Evolutionary conservation across 2,113 vertebrate genomes (phyloP).

Genomic region (Turdus rufiventris): DNA sequence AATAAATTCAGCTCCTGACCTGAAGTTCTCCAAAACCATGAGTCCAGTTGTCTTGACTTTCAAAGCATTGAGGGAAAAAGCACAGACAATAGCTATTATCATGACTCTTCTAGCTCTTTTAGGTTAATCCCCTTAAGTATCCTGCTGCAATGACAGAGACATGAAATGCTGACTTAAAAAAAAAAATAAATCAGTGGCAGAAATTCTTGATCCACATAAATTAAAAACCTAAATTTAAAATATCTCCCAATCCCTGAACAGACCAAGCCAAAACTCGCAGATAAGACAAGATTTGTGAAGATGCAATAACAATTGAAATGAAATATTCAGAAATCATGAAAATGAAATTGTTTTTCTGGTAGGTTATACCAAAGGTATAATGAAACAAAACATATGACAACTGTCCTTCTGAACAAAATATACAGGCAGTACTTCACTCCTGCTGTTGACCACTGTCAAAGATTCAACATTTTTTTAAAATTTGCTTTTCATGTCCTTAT

Average conservation of each 20-base stretch:
- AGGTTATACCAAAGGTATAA: not conserved
- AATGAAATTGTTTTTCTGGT: not conserved
- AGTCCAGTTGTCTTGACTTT: not conserved
- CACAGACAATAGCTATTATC: not conserved
- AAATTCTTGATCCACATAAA: not conserved
- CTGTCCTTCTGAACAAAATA: not conserved
- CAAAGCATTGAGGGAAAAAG: not conserved
- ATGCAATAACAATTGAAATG: not conserved
- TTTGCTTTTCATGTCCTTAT: not conserved
- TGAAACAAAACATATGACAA: not conserved
- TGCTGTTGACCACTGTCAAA: not conserved
- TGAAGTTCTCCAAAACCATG: not conserved
- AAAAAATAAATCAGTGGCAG: not conserved
- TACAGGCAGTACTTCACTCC: not conserved
- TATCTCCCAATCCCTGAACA: not conserved
- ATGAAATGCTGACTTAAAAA: not conserved
- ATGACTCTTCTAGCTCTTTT: not conserved
- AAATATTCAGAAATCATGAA: not conserved
- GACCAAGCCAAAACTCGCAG: not conserved
- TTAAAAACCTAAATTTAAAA: not conserved
- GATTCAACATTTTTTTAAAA: not conserved
- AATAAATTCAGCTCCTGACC: not conserved
- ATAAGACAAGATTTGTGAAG: not conserved
- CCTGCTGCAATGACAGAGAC: not conserved
- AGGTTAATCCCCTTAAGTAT: not conserved